A percentile compares a stretch with the other conserved stretches of the same genome.
These are phyloP conservation scores for Cryptosula pallasiana DNA, from an alignment of 2,888 invertebrate genomes.

Conservation along the genomic window DNA sequence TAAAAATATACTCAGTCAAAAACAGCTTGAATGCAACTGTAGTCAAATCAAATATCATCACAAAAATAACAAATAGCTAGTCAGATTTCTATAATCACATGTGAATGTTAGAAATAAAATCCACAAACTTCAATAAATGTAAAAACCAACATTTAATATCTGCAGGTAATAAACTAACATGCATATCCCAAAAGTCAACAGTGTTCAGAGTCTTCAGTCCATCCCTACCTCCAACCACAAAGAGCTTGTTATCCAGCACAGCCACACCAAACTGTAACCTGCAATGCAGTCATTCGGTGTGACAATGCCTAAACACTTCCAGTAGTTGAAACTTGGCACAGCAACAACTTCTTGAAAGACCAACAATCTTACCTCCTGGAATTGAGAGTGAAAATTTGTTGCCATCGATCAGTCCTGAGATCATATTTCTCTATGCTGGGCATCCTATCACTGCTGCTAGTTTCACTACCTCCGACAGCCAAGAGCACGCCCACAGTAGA, in stretches of 20 bases:
- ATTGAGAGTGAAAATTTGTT: slow-evolving; percentile 70
- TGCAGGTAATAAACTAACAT: not conserved
- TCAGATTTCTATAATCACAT: too few relatives aligned
- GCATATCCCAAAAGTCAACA: slow-evolving; percentile 48
- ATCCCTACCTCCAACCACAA: slow-evolving; percentile 85
- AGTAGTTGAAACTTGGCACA: too few relatives aligned
- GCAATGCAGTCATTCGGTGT: too few relatives aligned
- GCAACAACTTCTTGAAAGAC: too few relatives aligned
- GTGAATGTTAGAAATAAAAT: too few relatives aligned
- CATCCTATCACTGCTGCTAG: slow-evolving; percentile 66
- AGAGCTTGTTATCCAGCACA: slow-evolving; percentile 64
- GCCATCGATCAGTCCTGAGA: slow-evolving; percentile 74
- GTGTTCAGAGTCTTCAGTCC: slow-evolving; percentile 76
- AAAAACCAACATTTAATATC: too few relatives aligned
- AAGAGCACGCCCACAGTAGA: slow-evolving; percentile 82
- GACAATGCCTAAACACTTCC: too few relatives aligned
- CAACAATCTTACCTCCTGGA: slow-evolving; percentile 59
- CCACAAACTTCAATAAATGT: too few relatives aligned
- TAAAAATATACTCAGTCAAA: too few relatives aligned
- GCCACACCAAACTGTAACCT: slow-evolving; percentile 83
- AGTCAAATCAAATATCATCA: too few relatives aligned
- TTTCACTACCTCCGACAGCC: slow-evolving; percentile 89
- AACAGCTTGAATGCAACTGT: too few relatives aligned
- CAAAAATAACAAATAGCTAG: too few relatives aligned
- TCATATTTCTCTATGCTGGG: slow-evolving; percentile 86